These are phyloP conservation scores for Aphidius gifuensis DNA, from an alignment of 1,140 invertebrate species.

Conservation along the genomic window DNA sequence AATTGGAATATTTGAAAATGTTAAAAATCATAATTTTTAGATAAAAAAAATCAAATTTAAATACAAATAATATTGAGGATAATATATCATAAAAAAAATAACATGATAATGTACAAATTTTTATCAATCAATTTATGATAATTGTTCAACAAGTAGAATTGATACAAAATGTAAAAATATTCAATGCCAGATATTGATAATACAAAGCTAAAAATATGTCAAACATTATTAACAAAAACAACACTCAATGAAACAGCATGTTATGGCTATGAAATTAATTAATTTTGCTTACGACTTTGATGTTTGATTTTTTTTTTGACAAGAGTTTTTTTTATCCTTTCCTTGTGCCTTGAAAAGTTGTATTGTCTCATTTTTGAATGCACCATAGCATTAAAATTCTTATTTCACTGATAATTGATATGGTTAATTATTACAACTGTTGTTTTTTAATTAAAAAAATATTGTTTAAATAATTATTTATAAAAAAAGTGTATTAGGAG, in stretches of 20 bases:
- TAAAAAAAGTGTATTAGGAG: no score
- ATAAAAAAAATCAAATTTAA: slow-evolving; percentile 42
- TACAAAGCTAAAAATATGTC: slow-evolving; percentile 47
- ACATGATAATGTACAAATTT: slow-evolving; percentile 39
- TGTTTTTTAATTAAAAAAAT: no score
- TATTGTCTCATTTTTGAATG: no score
- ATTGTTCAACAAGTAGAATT: slow-evolving; percentile 39
- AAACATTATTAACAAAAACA: slow-evolving; percentile 47
- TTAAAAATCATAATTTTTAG: slow-evolving; percentile 46
- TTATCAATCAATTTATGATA: slow-evolving; percentile 44
- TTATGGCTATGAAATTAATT: slow-evolving; percentile 42
- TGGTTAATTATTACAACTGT: no score
- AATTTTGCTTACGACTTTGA: no score
- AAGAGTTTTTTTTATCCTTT: no score
- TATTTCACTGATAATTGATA: no score
- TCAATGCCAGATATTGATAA: slow-evolving; percentile 39
- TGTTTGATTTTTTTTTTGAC: no score
- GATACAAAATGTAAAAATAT: slow-evolving; percentile 47
- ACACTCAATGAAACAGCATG: slow-evolving; percentile 48
- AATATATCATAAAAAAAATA: slow-evolving; percentile 20
- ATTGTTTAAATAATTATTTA: no score
- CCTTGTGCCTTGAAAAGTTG: no score
- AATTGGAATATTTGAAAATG: slow-evolving; percentile 45
- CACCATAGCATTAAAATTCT: no score
- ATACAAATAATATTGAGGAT: slow-evolving; percentile 32